Conservation (phyloP, 2,888 invertebrate genomes). For the Melipona beecheii region DNA sequence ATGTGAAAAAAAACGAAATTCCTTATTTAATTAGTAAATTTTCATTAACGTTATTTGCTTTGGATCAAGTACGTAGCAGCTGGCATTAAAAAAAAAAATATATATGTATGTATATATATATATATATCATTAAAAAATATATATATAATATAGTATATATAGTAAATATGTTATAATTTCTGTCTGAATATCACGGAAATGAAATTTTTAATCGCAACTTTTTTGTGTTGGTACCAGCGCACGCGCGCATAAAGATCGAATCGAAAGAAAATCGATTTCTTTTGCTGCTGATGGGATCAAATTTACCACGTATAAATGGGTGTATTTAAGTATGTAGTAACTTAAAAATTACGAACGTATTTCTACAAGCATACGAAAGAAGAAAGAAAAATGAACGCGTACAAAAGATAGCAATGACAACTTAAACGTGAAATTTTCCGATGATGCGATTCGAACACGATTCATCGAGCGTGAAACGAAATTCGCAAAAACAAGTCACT, state of each 20-base stretch:
- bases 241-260: neutral
- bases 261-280: slow-evolving; percentile 7
- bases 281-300: neutral
- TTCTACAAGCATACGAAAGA: neutral
- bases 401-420: neutral
- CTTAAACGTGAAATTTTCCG: slow-evolving; percentile 28
- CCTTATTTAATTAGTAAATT: neutral
- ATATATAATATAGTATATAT: neutral
- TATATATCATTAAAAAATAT: neutral
- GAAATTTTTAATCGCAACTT: slow-evolving; percentile 1
- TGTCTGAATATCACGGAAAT: slow-evolving; percentile 4
- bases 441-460: slow-evolving; percentile 35
- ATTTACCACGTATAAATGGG: neutral
- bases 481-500: slow-evolving; percentile 37
- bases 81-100: no score
- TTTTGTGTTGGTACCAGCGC: neutral
- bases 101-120: no score
- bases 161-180: neutral
- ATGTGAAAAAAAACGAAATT: neutral
- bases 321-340: neutral
- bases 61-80: neutral
- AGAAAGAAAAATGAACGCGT: neutral
- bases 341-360: neutral
- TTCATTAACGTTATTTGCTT: neutral
- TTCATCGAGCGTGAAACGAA: slow-evolving; percentile 51